Percentiles rank a stretch among this genome's conserved stretches.
phyloP scores from a whole-genome alignment of 2,888 invertebrate species.

The Augochlorella aurata region DNA sequence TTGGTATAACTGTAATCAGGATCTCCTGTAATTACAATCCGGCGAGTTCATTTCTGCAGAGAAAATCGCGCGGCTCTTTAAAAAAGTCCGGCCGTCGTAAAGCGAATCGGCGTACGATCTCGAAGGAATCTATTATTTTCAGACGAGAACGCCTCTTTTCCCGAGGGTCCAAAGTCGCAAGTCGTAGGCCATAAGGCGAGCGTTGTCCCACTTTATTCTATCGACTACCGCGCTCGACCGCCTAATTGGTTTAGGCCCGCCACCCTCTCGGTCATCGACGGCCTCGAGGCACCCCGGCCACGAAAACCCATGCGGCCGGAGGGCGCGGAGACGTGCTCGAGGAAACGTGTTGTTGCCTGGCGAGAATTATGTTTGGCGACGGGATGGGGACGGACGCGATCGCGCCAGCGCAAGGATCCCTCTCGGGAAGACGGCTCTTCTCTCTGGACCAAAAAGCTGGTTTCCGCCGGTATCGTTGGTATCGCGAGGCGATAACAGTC shows the following conservation, averaged over 20 bases:
- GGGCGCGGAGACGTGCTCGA: conserved; percentile 5
- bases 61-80: not conserved
- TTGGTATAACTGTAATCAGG: not conserved
- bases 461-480: too few species aligned
- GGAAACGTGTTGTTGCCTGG: conserved; percentile 15
- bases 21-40: not conserved
- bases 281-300: conserved; percentile 35
- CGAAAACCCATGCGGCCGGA: conserved; percentile 40
- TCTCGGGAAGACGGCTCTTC: conserved; percentile 1
- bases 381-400: conserved; percentile 16
- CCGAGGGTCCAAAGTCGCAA: too few species aligned
- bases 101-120: not conserved
- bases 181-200: conserved; percentile 37
- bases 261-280: conserved; percentile 48
- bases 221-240: conserved; percentile 65
- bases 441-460: not conserved
- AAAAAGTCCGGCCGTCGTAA: not conserved
- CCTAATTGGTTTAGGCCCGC: conserved; percentile 76
- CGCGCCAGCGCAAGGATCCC: conserved; percentile 22
- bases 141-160: conserved; percentile 17
- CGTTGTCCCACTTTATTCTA: conserved; percentile 73
- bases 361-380: conserved; percentile 36
- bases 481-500: not conserved
- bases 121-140: not conserved
- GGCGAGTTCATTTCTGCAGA: conserved; percentile 1